Percentiles rank a stretch among this genome's conserved stretches.
These are phyloP conservation scores for Tridacna gigas DNA, from an alignment of 2,888 invertebrate species.

Conservation along the genomic window DNA sequence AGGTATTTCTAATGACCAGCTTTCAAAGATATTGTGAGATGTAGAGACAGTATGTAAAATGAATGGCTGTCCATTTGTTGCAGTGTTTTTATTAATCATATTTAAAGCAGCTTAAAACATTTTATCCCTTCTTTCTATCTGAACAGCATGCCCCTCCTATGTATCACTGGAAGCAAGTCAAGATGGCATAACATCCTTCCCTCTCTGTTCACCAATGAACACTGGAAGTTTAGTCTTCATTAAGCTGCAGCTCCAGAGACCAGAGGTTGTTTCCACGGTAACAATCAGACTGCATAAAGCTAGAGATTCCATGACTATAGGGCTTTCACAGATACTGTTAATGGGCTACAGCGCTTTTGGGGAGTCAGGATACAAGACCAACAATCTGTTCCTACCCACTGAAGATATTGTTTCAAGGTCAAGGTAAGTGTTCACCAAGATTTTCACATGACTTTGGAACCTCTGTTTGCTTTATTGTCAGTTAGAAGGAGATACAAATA, in stretches of 20 bases:
- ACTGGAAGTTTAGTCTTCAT: conserved; percentile 94
- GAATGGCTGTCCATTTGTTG: too few species aligned
- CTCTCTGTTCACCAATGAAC: conserved; percentile 93
- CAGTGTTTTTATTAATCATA: too few species aligned
- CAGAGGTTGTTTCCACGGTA: conserved; percentile 94
- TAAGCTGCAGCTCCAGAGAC: conserved; percentile 92
- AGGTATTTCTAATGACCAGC: too few species aligned
- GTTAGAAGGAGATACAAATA: too few species aligned
- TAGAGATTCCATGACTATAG: conserved; percentile 94
- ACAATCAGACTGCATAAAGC: conserved; percentile 93
- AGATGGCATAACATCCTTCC: conserved; percentile 91
- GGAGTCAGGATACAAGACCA: conserved; percentile 81
- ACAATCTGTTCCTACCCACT: conserved; percentile 75
- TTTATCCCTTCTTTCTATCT: not conserved
- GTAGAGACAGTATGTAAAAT: too few species aligned
- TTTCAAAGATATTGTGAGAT: too few species aligned
- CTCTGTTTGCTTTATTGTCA: too few species aligned
- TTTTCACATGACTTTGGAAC: not conserved
- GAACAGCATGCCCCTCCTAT: conserved; percentile 91
- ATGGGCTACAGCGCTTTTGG: conserved; percentile 94
- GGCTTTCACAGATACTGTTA: conserved; percentile 93
- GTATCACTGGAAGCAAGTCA: conserved; percentile 94
- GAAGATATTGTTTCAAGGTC: conserved; percentile 83
- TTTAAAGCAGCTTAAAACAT: too few species aligned
- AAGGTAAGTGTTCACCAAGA: conserved; percentile 73